phyloP scores from a whole-genome alignment of 1,140 invertebrate species.

The Anastrepha obliqua region DNA sequence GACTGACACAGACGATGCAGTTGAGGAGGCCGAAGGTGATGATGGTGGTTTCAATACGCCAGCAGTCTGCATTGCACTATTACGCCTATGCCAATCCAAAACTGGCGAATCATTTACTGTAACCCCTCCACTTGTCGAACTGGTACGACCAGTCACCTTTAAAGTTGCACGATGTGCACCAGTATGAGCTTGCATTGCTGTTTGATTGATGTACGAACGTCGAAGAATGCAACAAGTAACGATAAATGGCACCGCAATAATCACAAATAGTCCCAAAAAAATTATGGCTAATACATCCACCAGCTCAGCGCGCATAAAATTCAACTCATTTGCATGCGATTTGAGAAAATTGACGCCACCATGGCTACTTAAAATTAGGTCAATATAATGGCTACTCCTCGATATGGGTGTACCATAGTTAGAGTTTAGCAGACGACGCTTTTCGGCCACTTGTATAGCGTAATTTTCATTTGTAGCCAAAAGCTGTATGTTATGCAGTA shows the following conservation, averaged over 20 bases:
- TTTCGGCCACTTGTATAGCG: background rate
- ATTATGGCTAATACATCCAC: conserved; percentile 74
- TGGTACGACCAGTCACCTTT: background rate
- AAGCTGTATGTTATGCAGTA: conserved; percentile 65
- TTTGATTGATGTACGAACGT: conserved; percentile 66
- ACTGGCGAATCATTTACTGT: conserved; percentile 1
- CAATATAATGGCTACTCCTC: conserved; percentile 76
- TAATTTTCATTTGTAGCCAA: conserved; percentile 66
- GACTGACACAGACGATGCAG: background rate
- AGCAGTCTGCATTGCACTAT: background rate
- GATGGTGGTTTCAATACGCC: conserved; percentile 25
- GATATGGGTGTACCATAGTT: conserved; percentile 74
- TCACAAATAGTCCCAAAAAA: conserved; percentile 63
- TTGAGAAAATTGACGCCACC: conserved; percentile 75
- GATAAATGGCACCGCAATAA: conserved; percentile 68
- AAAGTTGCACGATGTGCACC: background rate
- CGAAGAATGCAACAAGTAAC: conserved; percentile 68
- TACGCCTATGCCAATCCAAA: conserved; percentile 5
- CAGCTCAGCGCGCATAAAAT: conserved; percentile 73
- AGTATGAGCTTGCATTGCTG: background rate
- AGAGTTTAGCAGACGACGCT: conserved; percentile 69
- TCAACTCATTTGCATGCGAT: conserved; percentile 71
- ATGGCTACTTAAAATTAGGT: conserved; percentile 75
- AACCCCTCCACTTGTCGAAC: conserved; percentile 3
- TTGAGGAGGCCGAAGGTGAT: conserved; percentile 24